A percentile compares a stretch with the other conserved stretches of the same genome.
Conservation (phyloP, 2,113 vertebrate species). For the Sinocyclocheilus grahami region DNA sequence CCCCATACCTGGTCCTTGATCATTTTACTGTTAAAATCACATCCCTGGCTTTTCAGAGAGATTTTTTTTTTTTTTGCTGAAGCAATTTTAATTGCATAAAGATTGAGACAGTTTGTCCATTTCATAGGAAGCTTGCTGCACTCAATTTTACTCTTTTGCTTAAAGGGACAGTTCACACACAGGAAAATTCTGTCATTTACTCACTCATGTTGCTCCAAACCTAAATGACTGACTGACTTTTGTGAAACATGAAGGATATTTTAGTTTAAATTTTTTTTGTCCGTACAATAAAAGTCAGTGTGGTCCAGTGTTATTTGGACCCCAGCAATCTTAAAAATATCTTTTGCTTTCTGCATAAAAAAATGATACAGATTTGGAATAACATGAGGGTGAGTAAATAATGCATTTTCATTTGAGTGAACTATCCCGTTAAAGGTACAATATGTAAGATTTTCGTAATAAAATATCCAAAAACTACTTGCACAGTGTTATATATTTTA, state of each 20-base stretch:
- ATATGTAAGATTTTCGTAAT: too few species aligned
- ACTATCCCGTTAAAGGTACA: background rate
- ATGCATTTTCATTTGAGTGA: background rate
- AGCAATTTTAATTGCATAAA: constrained; percentile 41
- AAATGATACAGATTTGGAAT: too few species aligned
- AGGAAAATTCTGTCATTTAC: background rate
- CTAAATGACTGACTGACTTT: background rate
- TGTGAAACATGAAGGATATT: too few species aligned
- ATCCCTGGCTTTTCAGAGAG: constrained; percentile 55
- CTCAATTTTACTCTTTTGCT: constrained; percentile 3
- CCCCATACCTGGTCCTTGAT: constrained; percentile 66
- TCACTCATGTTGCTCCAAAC: background rate
- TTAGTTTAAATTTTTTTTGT: background rate
- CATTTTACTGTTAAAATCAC: constrained; percentile 59
- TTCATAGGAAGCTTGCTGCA: background rate
- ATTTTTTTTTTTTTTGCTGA: constrained; percentile 20
- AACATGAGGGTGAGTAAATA: background rate
- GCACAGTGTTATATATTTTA: too few species aligned
- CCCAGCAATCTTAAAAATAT: too few species aligned
- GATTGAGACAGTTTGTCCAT: background rate
- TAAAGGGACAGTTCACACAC: background rate
- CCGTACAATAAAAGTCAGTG: background rate
- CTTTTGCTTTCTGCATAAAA: too few species aligned
- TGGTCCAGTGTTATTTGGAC: background rate
- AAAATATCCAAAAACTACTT: too few species aligned